A percentile compares a stretch with the other conserved stretches of the same genome.
Evolutionary conservation across 2,113 vertebrate species (phyloP).

Genomic region (Caloenas nicobarica): DNA sequence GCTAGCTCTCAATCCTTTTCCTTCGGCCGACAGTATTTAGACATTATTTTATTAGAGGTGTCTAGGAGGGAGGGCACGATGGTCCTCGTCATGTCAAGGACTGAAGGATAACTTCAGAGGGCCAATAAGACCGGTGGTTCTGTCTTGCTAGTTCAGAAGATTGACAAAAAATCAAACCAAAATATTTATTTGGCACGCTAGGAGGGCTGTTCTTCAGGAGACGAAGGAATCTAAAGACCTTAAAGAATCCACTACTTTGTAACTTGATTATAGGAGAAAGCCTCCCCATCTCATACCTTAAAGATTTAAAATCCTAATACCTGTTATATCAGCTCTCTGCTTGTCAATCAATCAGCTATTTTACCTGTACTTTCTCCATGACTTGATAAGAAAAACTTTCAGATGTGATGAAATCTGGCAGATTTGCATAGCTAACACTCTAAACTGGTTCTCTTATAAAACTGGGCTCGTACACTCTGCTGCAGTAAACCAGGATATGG

Average conservation of each 20-base stretch:
- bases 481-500: neutral
- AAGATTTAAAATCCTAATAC: neutral
- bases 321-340: neutral
- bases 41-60: neutral
- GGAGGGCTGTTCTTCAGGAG: neutral
- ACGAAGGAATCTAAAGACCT: neutral
- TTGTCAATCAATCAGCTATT: neutral
- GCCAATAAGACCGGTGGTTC: neutral
- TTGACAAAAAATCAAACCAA: neutral
- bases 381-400: neutral
- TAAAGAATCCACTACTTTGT: neutral
- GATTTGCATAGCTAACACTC: neutral
- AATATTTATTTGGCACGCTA: neutral
- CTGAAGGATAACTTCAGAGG: neutral
- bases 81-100: neutral
- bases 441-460: neutral
- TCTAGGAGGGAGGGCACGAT: neutral
- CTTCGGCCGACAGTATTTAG: neutral
- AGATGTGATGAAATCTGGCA: neutral
- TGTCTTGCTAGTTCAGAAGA: neutral
- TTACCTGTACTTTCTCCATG: neutral
- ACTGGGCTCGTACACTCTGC: neutral
- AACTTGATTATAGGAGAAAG: neutral
- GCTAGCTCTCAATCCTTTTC: neutral
- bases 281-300: neutral